phyloP scores from a whole-genome alignment of 2,888 invertebrate species.

The Prenolepis imparis region DNA sequence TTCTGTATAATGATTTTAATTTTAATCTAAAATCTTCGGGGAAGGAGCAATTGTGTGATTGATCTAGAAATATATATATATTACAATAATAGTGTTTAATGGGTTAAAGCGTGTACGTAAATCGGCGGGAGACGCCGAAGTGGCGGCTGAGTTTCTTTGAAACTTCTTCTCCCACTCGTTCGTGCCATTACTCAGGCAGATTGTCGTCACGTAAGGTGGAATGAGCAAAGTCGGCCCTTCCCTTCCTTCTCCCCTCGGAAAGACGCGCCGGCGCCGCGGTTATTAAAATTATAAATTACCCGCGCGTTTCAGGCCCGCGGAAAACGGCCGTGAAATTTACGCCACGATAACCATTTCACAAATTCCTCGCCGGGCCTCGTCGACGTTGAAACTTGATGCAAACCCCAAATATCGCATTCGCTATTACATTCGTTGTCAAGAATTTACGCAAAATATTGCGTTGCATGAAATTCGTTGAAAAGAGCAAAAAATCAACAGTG shows the following conservation, averaged over 20 bases:
- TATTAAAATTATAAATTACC: constrained; percentile 75
- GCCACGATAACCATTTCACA: constrained; percentile 46
- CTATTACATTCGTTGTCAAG: constrained; percentile 8
- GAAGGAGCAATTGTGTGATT: not conserved
- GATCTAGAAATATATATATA: not conserved
- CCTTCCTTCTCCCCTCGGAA: not conserved
- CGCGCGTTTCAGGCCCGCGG: constrained; percentile 46
- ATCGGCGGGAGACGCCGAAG: constrained; percentile 8
- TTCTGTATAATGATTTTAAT: not conserved
- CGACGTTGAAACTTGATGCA: constrained; percentile 28
- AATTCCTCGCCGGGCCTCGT: constrained; percentile 50
- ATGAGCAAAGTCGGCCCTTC: constrained; percentile 39
- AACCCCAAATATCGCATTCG: not conserved
- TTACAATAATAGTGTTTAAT: not conserved
- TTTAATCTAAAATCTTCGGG: not conserved
- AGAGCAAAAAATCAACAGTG: not conserved
- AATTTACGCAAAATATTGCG: not conserved
- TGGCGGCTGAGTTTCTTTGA: constrained; percentile 40
- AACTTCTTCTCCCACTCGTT: constrained; percentile 57
- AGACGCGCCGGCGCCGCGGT: constrained; percentile 46
- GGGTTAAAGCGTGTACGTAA: not conserved
- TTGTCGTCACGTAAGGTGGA: constrained; percentile 51
- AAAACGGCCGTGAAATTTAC: constrained; percentile 57
- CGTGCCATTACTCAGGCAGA: constrained; percentile 57
- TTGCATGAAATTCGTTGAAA: not conserved